Evolutionary conservation across 1,140 invertebrate genomes (phyloP).

Genomic region (Drosophila parabipectinata): DNA sequence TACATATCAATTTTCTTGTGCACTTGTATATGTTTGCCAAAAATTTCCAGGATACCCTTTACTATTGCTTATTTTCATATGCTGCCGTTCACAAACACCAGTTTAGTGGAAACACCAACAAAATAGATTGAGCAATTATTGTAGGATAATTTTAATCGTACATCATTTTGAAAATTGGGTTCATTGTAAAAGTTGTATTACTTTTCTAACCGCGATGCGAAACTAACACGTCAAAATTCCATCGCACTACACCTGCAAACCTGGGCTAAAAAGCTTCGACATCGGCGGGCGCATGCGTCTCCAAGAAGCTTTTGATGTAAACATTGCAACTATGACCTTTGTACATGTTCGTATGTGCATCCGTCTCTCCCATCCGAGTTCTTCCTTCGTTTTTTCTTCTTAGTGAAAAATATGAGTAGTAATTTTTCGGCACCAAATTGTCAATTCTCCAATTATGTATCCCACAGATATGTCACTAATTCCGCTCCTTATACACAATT

Average conservation of each 20-base stretch:
- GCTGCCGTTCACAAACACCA: background rate
- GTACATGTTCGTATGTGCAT: constrained; percentile 47
- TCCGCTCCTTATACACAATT: background rate
- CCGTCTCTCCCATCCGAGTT: constrained; percentile 25
- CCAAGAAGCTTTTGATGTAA: constrained; percentile 62
- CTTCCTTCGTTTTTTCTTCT: constrained; percentile 15
- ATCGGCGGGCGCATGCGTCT: constrained; percentile 50
- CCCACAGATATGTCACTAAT: background rate
- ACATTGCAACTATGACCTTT: constrained; percentile 68
- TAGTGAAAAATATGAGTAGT: constrained; percentile 12
- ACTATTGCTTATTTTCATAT: constrained; percentile 35
- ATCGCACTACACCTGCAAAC: constrained; percentile 60
- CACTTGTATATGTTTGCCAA: constrained; percentile 32
- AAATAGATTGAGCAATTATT: constrained; percentile 13
- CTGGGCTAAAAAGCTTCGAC: constrained; percentile 50
- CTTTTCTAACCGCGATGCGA: constrained; percentile 54
- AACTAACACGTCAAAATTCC: constrained; percentile 57
- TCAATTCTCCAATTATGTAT: background rate
- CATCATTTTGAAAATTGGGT: constrained; percentile 9
- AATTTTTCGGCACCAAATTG: constrained; percentile 24
- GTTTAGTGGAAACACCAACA: background rate
- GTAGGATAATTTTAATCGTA: constrained; percentile 10
- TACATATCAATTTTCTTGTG: constrained; percentile 33
- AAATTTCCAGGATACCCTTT: constrained; percentile 40
- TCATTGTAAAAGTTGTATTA: constrained; percentile 48